These are phyloP conservation scores for Flexamia atlantica DNA, from an alignment of 2,888 invertebrate genomes.

Conservation along the genomic window DNA sequence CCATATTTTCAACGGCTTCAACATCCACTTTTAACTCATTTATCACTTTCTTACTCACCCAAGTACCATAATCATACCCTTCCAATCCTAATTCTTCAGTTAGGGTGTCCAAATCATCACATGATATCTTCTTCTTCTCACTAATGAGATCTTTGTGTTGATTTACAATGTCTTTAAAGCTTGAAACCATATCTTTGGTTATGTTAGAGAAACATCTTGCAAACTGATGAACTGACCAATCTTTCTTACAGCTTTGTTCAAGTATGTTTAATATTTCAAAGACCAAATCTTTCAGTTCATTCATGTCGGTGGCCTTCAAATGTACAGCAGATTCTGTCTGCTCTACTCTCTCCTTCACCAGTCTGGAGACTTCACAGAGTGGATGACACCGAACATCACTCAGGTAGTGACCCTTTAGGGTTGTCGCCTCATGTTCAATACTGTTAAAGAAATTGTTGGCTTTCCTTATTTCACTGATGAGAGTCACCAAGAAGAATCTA, in stretches of 20 bases:
- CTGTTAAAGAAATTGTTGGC: conserved; percentile 10
- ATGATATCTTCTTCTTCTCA: background rate
- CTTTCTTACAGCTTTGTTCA: background rate
- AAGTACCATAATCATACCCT: background rate
- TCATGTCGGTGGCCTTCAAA: background rate
- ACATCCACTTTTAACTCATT: background rate
- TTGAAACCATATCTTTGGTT: background rate
- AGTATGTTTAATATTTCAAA: background rate
- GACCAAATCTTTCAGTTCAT: background rate
- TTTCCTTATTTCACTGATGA: background rate
- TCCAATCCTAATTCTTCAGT: background rate
- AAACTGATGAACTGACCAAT: background rate
- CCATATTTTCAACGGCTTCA: background rate
- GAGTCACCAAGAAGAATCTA: background rate
- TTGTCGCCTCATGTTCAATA: background rate
- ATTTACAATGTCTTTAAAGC: background rate
- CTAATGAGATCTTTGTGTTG: background rate
- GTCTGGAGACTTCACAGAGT: background rate
- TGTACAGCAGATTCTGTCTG: background rate
- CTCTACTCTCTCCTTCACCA: background rate
- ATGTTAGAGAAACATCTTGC: background rate
- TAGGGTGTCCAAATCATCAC: background rate
- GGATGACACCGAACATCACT: conserved; percentile 3
- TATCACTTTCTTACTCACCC: background rate
- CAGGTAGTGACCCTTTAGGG: background rate